Evolutionary conservation across 2,113 vertebrate species (phyloP), one percentile per base, ranked within the genome.

Genomic region (Donacobius atricapilla): DNA sequence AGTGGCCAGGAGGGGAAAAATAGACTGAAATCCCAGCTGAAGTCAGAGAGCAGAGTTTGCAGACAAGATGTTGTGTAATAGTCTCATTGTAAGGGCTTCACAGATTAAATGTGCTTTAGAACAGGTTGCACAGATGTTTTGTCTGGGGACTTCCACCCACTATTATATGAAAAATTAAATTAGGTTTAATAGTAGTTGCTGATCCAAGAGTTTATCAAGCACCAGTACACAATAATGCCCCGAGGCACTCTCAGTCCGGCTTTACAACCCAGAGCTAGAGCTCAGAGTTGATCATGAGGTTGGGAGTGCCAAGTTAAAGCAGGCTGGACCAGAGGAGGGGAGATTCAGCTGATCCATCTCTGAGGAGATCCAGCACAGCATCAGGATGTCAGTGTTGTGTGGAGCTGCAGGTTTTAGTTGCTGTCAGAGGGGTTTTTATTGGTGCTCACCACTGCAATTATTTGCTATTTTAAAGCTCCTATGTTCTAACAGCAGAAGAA

Each of bases 81-180:
- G 75, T 65, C 54, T 71, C 90, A 58, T 64, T 94, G 94, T 94
- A 15, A 88, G 47, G 50, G 60, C 68, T 93, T 68, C 90, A 37
- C 53, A 83, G 91, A 87, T 69, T 54, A 50, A 71, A 87, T 58
- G 58, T 87, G 77, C 89, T 87, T 83, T 11, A 6, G 30, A 91
- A 80, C 89, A 87, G 86, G 85, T 91, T 92, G 87, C 65, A 83
- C 95, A 97, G 94, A 84, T 95, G 94, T 96, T 96, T 91, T 89
- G 83, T 95, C 96, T 66, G 30, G 92, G 80, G 96, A 91, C 69
- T 93, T 96, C 95, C 87, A 94, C 94, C 94, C 83, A 87, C 89
- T 79, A 75, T 51, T 92, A 13, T 2, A 58, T 70, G 92, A 95
- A 95, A 79, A 94, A 94, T 91, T 89, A 57, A 92, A 80, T 94